phyloP scores from a whole-genome alignment of 2,888 invertebrate species.

The Tipula unca region DNA sequence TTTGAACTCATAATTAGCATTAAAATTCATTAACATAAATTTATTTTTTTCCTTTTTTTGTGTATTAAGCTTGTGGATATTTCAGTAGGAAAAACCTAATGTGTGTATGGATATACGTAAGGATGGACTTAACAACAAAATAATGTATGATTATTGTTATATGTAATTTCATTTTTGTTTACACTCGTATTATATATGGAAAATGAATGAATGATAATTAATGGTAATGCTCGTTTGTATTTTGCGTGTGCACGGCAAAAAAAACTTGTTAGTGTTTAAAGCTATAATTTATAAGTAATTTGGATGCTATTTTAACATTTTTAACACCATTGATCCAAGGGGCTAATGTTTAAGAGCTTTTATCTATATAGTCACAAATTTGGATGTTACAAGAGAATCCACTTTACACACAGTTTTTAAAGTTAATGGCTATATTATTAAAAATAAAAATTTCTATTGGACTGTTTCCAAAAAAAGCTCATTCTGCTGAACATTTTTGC shows the following conservation, averaged over 20 bases:
- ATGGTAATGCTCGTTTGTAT: not conserved
- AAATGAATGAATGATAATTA: not conserved
- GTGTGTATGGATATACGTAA: not conserved
- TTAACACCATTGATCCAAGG: no score
- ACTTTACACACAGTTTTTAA: no score
- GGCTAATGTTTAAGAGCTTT: no score
- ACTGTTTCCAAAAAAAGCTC: no score
- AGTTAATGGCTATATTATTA: no score
- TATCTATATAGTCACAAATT: no score
- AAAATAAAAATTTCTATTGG: no score
- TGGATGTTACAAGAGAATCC: no score
- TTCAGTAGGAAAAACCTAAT: not conserved
- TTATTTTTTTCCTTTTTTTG: not conserved
- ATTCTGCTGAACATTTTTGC: no score
- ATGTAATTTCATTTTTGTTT: not conserved
- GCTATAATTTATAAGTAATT: not conserved
- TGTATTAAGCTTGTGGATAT: not conserved
- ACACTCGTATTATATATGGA: no score
- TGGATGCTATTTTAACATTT: no score
- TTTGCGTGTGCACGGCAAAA: not conserved
- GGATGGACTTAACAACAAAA: not conserved
- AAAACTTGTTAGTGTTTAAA: not conserved
- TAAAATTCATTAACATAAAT: conserved; percentile 4
- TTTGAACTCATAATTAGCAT: conserved; percentile 8
- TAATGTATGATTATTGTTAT: not conserved